Evolutionary conservation across 2,797 vertebrate genomes (phyloP).

Genomic region (Enteromius mattozi): DNA sequence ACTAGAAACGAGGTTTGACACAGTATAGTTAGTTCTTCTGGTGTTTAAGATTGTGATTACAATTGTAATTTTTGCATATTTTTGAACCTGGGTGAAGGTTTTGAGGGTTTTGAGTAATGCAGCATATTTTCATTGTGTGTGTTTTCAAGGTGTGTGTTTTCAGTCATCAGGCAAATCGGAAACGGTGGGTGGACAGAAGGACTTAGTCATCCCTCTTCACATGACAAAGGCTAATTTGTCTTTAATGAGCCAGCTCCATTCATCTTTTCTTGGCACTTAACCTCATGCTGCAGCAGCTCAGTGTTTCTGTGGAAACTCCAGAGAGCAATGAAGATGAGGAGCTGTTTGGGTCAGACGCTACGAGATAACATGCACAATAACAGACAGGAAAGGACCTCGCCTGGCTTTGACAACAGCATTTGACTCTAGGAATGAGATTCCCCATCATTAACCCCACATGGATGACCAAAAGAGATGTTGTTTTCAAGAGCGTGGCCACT

Average conservation of each 20-base stretch:
- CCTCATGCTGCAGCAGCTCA: not conserved
- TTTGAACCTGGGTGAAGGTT: not conserved
- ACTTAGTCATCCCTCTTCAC: not conserved
- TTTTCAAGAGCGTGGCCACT: not conserved
- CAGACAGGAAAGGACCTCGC: not conserved
- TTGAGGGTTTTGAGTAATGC: not conserved
- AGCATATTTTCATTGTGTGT: not conserved
- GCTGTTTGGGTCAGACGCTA: not conserved
- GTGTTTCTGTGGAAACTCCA: slow-evolving; percentile 16
- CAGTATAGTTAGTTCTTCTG: not conserved
- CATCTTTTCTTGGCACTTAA: not conserved
- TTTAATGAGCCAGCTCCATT: slow-evolving; percentile 4
- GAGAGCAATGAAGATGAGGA: not conserved
- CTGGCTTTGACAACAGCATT: not conserved
- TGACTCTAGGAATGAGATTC: not conserved
- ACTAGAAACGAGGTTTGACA: not conserved
- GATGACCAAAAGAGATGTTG: not conserved
- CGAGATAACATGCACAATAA: not conserved
- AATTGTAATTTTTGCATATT: not conserved
- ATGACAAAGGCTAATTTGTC: slow-evolving; percentile 6
- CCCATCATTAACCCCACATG: not conserved
- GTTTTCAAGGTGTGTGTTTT: not conserved
- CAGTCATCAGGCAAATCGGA: not conserved
- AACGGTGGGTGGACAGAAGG: not conserved
- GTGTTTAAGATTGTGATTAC: not conserved